These are phyloP conservation scores for Gryllus bimaculatus DNA, from an alignment of 1,140 invertebrate genomes.

Conservation along the genomic window DNA sequence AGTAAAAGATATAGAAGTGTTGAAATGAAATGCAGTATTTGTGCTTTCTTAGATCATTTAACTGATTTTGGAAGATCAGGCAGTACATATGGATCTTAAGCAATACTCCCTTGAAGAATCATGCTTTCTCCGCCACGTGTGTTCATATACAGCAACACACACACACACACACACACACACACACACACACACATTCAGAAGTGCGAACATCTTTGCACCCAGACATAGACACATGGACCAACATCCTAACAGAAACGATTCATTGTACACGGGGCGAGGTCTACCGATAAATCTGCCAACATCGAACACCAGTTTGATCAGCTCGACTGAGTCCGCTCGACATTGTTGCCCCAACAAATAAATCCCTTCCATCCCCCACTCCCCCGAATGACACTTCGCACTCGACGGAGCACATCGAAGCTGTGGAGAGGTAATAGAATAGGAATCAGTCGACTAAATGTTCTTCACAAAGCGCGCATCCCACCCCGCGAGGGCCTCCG, in stretches of 20 bases:
- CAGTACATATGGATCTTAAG: too few species aligned
- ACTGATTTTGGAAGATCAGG: too few species aligned
- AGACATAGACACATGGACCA: neutral
- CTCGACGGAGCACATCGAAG: neutral
- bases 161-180: neutral
- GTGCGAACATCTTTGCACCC: neutral
- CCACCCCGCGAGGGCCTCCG: neutral
- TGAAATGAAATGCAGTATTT: too few species aligned
- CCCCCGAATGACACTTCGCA: neutral
- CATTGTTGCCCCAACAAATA: neutral
- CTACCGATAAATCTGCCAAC: neutral
- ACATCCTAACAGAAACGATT: neutral
- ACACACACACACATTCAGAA: neutral
- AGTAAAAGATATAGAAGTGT: too few species aligned
- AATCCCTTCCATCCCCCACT: neutral
- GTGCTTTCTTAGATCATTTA: too few species aligned
- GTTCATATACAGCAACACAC: neutral
- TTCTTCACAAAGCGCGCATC: neutral
- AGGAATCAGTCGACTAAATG: neutral
- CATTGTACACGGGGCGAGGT: neutral
- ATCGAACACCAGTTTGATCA: neutral
- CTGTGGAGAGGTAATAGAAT: neutral
- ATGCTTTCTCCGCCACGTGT: too few species aligned
- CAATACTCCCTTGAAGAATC: too few species aligned
- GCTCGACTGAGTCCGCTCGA: neutral